phyloP scores from a whole-genome alignment of 2,888 invertebrate species.

The Eurytoma californica region DNA sequence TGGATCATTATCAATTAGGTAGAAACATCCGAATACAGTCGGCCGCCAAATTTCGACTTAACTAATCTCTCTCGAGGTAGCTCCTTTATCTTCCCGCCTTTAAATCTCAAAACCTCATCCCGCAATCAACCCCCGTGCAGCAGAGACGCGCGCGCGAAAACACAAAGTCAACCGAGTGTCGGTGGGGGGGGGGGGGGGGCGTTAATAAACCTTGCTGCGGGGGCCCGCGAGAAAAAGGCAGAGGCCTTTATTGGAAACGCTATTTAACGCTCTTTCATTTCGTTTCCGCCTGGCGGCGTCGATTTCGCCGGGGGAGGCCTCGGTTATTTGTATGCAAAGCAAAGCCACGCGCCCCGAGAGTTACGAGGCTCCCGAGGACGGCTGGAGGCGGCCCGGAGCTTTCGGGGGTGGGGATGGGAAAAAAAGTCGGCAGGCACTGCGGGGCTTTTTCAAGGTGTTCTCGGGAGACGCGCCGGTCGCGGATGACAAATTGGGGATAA shows the following conservation, averaged over 20 bases:
- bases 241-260: constrained; percentile 47
- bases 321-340: constrained; percentile 60
- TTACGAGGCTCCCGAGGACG: not conserved
- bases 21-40: too few species aligned
- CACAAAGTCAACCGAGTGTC: too few species aligned
- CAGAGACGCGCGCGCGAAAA: too few species aligned
- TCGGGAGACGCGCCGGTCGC: not conserved
- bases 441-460: not conserved
- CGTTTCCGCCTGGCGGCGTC: constrained; percentile 33
- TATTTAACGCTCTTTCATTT: constrained; percentile 61
- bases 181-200: not conserved
- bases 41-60: too few species aligned
- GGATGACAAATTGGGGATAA: not conserved
- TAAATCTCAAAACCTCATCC: too few species aligned
- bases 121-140: too few species aligned
- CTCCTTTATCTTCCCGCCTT: too few species aligned
- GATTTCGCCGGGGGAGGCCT: constrained; percentile 16
- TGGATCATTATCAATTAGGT: too few species aligned
- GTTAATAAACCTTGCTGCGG: constrained; percentile 33
- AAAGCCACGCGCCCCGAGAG: constrained; percentile 35
- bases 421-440: not conserved
- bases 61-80: too few species aligned
- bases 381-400: not conserved
- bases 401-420: not conserved
- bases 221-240: not conserved